These are phyloP conservation scores for Microcebus ravelobensis DNA, from an alignment of 2,113 vertebrate species.

Conservation along the genomic window DNA sequence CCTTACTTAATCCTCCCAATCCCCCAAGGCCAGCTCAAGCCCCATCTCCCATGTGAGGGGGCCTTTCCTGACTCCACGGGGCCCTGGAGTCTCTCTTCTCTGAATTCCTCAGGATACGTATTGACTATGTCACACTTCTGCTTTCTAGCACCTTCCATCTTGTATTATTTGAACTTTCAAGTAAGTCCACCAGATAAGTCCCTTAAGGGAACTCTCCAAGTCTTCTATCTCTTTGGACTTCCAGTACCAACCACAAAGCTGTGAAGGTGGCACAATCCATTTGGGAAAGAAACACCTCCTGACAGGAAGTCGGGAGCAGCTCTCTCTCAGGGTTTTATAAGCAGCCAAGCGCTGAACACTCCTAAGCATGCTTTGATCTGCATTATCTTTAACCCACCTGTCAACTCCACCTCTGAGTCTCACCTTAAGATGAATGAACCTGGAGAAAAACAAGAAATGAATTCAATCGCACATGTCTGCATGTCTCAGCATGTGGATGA, in stretches of 20 bases:
- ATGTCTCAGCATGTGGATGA: not conserved
- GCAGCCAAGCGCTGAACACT: not conserved
- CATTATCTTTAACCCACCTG: not conserved
- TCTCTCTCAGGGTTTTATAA: not conserved
- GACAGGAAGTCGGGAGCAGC: not conserved
- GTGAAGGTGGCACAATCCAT: not conserved
- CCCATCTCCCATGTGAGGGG: not conserved
- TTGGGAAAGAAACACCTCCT: not conserved
- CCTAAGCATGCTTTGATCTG: not conserved
- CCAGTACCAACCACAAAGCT: not conserved
- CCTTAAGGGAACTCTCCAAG: not conserved
- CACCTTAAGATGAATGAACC: slow-evolving; percentile 5
- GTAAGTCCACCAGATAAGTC: not conserved
- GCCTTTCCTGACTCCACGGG: not conserved
- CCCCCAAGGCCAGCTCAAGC: not conserved
- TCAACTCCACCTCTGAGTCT: not conserved
- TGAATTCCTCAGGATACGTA: not conserved
- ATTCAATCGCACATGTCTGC: not conserved
- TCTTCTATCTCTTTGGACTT: not conserved
- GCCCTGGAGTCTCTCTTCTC: not conserved
- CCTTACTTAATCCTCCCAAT: not conserved
- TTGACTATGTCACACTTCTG: not conserved
- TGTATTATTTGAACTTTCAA: not conserved
- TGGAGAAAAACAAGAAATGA: slow-evolving; percentile 37
- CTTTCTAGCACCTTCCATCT: not conserved